Percentiles rank a stretch among this genome's conserved stretches.
Conservation (phyloP, 1,140 invertebrate species). For the Steinernema feltiae region DNA sequence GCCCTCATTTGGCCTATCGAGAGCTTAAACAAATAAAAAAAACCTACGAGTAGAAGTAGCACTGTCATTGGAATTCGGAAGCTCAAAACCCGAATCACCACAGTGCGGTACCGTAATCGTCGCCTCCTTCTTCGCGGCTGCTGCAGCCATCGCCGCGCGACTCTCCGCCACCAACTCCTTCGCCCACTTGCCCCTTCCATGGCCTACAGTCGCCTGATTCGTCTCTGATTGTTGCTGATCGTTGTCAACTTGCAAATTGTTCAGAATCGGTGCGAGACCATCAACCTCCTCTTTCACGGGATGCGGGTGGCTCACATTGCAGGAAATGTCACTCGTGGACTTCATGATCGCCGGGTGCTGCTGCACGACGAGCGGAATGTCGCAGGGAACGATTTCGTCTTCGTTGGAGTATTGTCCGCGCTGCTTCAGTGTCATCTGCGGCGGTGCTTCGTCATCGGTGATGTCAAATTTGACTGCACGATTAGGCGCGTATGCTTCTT, state of each 20-base stretch:
- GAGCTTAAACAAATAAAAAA: not conserved
- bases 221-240: constrained; percentile 21
- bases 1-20: too few relatives aligned
- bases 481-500: not conserved
- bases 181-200: constrained; percentile 53
- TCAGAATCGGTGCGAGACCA: not conserved
- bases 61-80: not conserved
- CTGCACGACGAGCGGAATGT: not conserved
- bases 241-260: not conserved
- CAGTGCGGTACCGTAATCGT: not conserved
- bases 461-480: constrained; percentile 4
- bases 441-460: not conserved
- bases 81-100: not conserved
- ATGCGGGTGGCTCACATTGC: constrained; percentile 19
- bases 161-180: constrained; percentile 45
- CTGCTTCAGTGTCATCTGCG: not conserved
- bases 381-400: constrained; percentile 7
- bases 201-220: constrained; percentile 51
- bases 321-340: constrained; percentile 49
- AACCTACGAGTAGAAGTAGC: constrained; percentile 6
- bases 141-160: constrained; percentile 39
- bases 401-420: not conserved
- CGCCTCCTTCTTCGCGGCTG: constrained; percentile 21
- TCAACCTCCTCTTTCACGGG: constrained; percentile 6
- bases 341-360: constrained; percentile 31